Evolutionary conservation across 1,140 invertebrate genomes (phyloP).

Genomic region (Carcinoscorpius rotundicauda): DNA sequence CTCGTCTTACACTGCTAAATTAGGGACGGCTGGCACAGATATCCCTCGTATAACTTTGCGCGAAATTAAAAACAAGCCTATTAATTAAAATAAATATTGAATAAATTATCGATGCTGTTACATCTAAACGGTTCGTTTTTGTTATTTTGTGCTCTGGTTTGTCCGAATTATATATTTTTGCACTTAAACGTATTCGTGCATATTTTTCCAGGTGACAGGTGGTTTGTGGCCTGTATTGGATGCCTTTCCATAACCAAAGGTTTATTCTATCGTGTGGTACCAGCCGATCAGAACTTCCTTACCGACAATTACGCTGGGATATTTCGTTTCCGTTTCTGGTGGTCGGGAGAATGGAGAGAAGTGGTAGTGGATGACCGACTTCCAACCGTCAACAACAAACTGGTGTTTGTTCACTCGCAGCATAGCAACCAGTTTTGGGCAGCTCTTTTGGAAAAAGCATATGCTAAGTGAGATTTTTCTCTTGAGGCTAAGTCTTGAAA

Average conservation of each 20-base stretch:
- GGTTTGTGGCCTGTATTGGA: constrained; percentile 79
- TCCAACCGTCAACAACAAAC: constrained; percentile 77
- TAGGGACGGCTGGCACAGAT: no score
- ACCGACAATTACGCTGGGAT: constrained; percentile 48
- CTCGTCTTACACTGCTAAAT: no score
- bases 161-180: constrained; percentile 20
- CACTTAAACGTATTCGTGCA: not conserved
- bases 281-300: constrained; percentile 75
- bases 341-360: constrained; percentile 91
- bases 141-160: constrained; percentile 7
- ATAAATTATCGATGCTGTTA: no score
- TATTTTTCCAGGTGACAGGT: constrained; percentile 62
- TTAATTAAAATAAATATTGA: no score
- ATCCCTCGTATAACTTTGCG: no score
- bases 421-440: constrained; percentile 88
- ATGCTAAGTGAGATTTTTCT: constrained; percentile 66
- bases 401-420: constrained; percentile 84
- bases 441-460: constrained; percentile 91
- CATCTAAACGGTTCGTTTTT: no score
- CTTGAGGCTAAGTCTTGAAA: no score
- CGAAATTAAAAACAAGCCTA: no score
- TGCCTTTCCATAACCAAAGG: constrained; percentile 63
- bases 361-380: constrained; percentile 91
- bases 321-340: constrained; percentile 89
- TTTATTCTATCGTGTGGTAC: constrained; percentile 87